Conservation (phyloP, 2,797 vertebrate genomes). For the Miichthys miiuy region DNA sequence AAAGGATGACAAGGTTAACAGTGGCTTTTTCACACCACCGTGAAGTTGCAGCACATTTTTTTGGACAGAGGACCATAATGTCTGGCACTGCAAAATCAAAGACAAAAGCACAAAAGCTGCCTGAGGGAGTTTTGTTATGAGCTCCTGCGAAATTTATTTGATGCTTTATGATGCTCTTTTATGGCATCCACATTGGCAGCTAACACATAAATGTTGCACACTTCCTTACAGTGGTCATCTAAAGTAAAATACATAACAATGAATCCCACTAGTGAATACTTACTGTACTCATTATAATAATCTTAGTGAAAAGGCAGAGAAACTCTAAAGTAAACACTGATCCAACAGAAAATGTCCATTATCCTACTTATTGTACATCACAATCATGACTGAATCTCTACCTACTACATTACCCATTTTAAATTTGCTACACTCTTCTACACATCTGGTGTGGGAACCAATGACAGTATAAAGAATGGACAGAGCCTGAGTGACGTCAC, state of each 20-base stretch:
- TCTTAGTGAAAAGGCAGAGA: slow-evolving; percentile 17
- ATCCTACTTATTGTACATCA: slow-evolving; percentile 2
- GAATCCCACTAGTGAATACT: slow-evolving; percentile 41
- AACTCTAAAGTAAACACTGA: slow-evolving; percentile 3
- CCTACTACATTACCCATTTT: neutral
- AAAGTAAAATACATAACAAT: slow-evolving; percentile 48
- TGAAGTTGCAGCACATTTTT: slow-evolving; percentile 58
- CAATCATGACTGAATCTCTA: slow-evolving; percentile 4
- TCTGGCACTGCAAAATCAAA: slow-evolving; percentile 72
- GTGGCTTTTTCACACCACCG: slow-evolving; percentile 32
- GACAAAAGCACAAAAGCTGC: slow-evolving; percentile 63
- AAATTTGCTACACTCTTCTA: slow-evolving; percentile 1
- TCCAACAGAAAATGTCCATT: neutral
- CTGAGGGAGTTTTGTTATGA: slow-evolving; percentile 74
- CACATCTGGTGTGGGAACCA: slow-evolving; percentile 5
- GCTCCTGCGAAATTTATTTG: slow-evolving; percentile 72
- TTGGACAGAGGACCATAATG: slow-evolving; percentile 57
- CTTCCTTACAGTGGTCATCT: slow-evolving; percentile 59
- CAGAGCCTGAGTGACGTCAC: too few species aligned
- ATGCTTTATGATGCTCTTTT: slow-evolving; percentile 70
- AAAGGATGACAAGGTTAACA: slow-evolving; percentile 53
- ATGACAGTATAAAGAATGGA: too few species aligned
- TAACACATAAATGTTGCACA: slow-evolving; percentile 61
- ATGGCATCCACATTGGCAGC: slow-evolving; percentile 71
- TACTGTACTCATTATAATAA: slow-evolving; percentile 45